Base-by-base conservation (phyloP, 2,113 vertebrate species). In the Istiophorus platypterus region DNA sequence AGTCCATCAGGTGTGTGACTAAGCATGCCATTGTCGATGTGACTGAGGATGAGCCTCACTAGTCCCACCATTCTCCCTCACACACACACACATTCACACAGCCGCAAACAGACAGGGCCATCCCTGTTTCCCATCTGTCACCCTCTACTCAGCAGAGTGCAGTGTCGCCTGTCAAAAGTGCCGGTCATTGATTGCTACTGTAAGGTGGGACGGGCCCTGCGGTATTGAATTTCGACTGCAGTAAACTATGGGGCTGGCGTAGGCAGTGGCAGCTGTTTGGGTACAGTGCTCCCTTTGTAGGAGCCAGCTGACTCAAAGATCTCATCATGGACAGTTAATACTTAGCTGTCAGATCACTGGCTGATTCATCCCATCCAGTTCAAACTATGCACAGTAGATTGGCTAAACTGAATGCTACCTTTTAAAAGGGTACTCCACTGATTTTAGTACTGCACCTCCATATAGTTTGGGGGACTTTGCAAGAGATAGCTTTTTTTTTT, bases 61-160 rank as follows among this genome's bases (percentile, higher is more conserved):
- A 77, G 78, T 86, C 84, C 37, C 74, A 78, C 67, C 76, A 62
- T 69, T 26, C 1, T 70, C 64, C 61, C 63, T 79, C 81, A 77
- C 66, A 47, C 73, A 59, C 62, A 54, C 42, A 85, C 65, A 76
- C 59, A 79, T 27, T 41, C 49, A 59, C 49, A n/a, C 56, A 51
- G 52, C 3, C 70, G 7, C 76, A 71, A 49, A 58, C 69, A 84
- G 47, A 82, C 72, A 84, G 52, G 83, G 68, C 69, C 80, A 72
- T 81, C 73, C 83, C 80, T 86, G 87, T 85, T 88, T 85, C 88
- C 93, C 93, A 94, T 94, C 93, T 93, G 93, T 92, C 87, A 84
- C 88, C 59, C 78, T 89, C 77, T 24, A 72, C 89, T 90, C 89
- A 83, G 89, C 82, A 79, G 85, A 89, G 85, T 89, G 74, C 90